A percentile compares a stretch with the other conserved stretches of the same genome.
phyloP scores from a whole-genome alignment of 2,797 vertebrate genomes.

The Phoxinus dragarum region DNA sequence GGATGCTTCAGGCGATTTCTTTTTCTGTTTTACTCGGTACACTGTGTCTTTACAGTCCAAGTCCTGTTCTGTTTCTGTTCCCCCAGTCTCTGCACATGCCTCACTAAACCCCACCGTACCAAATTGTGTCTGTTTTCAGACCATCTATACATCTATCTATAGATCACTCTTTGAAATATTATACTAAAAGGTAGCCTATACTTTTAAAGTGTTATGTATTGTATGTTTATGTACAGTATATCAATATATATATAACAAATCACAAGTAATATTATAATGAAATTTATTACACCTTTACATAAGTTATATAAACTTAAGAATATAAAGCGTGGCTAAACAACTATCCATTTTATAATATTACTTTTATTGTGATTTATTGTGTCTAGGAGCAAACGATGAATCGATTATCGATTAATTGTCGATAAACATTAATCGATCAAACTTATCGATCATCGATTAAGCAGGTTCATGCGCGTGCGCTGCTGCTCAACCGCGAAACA shows the following conservation, averaged over 20 bases:
- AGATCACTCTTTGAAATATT: not conserved
- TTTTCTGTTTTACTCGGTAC: constrained; percentile 15
- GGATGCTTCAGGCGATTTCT: constrained; percentile 33
- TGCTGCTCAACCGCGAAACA: no score
- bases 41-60: constrained; percentile 11
- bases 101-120: constrained; percentile 21
- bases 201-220: not conserved
- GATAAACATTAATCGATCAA: no score
- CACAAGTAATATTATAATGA: no score
- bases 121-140: not conserved
- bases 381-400: no score
- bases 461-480: no score
- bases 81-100: constrained; percentile 24
- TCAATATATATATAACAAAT: no score
- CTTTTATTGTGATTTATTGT: no score
- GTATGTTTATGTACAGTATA: not conserved
- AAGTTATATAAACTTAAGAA: no score
- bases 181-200: not conserved
- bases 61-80: constrained; percentile 16
- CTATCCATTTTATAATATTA: not conserved
- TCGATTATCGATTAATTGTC: no score
- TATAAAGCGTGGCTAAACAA: not conserved
- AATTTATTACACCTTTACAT: no score
- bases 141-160: not conserved
- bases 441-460: no score